phyloP scores from a whole-genome alignment of 2,113 vertebrate species.

The Carollia perspicillata region DNA sequence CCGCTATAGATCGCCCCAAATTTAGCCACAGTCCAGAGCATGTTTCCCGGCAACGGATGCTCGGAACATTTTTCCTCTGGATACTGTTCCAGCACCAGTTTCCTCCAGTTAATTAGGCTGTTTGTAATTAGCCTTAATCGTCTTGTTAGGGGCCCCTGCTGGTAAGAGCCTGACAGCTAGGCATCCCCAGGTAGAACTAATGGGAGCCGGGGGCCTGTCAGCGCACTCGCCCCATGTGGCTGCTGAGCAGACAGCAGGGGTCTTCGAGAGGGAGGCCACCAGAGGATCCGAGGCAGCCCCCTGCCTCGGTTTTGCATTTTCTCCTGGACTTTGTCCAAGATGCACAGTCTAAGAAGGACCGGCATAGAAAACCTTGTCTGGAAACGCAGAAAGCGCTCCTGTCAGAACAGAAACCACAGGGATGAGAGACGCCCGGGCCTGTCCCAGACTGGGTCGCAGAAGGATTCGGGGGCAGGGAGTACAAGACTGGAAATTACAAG shows the following conservation, averaged over 20 bases:
- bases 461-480: background rate
- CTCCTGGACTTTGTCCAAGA: conserved; percentile 34
- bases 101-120: conserved; percentile 83
- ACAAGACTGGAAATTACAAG: background rate
- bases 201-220: background rate
- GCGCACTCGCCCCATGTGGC: conserved; percentile 23
- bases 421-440: background rate
- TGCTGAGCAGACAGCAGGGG: conserved; percentile 7
- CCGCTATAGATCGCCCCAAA: conserved; percentile 74
- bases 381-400: background rate
- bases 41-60: conserved; percentile 83
- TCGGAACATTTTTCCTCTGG: conserved; percentile 80
- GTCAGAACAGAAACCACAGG: background rate
- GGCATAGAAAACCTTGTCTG: background rate
- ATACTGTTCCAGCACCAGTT: conserved; percentile 79
- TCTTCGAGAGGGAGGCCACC: background rate
- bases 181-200: conserved; percentile 71
- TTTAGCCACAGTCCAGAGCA: conserved; percentile 78
- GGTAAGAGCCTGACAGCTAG: conserved; percentile 71
- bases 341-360: background rate
- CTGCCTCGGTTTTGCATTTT: background rate
- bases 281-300: background rate
- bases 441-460: background rate
- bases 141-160: conserved; percentile 76
- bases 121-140: conserved; percentile 82